Evolutionary conservation across 2,113 vertebrate species (phyloP), one percentile per base, ranked within the genome.

Genomic region (Arvicanthis niloticus): DNA sequence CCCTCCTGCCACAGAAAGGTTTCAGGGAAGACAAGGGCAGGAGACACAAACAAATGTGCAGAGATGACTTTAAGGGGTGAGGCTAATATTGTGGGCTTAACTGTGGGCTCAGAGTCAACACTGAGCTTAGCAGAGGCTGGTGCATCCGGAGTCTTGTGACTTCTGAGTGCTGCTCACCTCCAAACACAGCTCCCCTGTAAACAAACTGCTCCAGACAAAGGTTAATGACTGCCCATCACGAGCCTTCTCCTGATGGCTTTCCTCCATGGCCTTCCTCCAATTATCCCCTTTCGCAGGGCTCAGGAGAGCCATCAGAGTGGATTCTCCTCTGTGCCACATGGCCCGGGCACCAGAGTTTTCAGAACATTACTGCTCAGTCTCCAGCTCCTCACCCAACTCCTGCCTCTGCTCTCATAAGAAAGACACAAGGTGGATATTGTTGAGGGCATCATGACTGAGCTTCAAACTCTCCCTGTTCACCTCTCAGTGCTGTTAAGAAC

Each of bases 121-220:
- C 70, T 3, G 12, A 21, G 65, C 26, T 1, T 16, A 11, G 51
- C 16, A 45, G 53, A 15, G 7, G 6, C 0, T 0, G 67, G 78
- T 12, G 65, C 81, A 29, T 17, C 51, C 13, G 9, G 60, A 40
- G 31, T 65, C 93, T 16, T 1, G 12, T 82, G 95, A 95, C 91
- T 86, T 34, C 29, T 5, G 29, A 58, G 72, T 12, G 70, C 84
- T 53, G 86, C 96, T 86, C 84, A 73, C 88, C 51, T 80, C 42
- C 8, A 60, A 81, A n/a, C 89, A 86, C 2, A 0, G 26, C 24
- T 77, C 42, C 13, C 45, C 7, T 4, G 94, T 72, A 94, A 89
- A 96, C 80, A 67, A 78, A 24, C 48, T 17, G 10, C 0, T 11
- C 45, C 34, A 96, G 91, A 92, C 93, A 90, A 92, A 95, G 94